A percentile compares a stretch with the other conserved stretches of the same genome.
These are phyloP conservation scores for Ochotona curzoniae DNA, from an alignment of 2,113 vertebrate genomes.

Conservation along the genomic window DNA sequence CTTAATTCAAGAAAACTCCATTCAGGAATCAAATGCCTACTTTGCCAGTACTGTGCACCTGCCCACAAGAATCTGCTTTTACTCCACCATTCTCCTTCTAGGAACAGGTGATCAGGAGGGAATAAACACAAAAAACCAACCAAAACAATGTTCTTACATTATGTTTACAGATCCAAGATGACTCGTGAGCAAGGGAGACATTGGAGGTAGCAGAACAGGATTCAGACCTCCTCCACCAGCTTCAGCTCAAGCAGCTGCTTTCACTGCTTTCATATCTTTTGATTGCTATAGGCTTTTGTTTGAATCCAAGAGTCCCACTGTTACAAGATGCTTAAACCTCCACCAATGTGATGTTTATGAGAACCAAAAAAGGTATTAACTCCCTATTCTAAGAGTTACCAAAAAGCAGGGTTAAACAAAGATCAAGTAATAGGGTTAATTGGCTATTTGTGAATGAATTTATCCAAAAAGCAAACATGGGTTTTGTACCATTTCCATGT, in stretches of 20 bases:
- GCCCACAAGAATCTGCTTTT: neutral
- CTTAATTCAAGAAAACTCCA: neutral
- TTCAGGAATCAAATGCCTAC: neutral
- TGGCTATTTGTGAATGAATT: neutral
- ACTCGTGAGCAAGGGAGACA: neutral
- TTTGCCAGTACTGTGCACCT: neutral
- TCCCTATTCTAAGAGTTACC: neutral
- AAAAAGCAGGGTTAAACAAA: neutral
- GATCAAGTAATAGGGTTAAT: neutral
- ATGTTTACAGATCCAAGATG: neutral
- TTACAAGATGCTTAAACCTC: neutral
- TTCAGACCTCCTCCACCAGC: neutral
- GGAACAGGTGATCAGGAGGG: neutral
- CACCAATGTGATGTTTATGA: neutral
- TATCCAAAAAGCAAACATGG: neutral
- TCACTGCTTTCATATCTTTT: neutral
- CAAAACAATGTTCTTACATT: neutral
- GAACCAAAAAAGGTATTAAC: neutral
- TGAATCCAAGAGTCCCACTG: neutral
- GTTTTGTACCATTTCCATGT: no score
- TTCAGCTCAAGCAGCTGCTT: neutral
- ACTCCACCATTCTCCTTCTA: neutral
- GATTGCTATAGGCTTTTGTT: neutral
- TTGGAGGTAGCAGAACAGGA: rapidly evolving
- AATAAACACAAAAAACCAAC: neutral